phyloP scores from a whole-genome alignment of 2,888 invertebrate genomes.

The Agriopis aurantiaria region DNA sequence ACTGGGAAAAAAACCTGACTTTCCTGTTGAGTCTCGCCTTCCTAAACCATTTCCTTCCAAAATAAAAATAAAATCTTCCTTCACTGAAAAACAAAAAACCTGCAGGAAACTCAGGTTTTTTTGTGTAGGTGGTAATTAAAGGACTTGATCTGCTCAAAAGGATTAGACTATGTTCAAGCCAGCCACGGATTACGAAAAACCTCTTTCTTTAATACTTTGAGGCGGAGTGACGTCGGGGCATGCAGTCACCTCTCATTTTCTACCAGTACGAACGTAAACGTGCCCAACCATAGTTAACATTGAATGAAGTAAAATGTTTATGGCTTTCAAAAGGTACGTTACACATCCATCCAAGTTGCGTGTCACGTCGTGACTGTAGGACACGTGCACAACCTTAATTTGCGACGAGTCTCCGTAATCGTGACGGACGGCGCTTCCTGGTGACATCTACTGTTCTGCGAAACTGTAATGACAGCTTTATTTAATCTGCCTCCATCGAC shows the following conservation, averaged over 20 bases:
- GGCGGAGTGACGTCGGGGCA: too few species aligned
- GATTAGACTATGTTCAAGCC: too few species aligned
- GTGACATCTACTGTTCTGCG: slow-evolving; percentile 37
- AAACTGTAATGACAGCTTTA: slow-evolving; percentile 31
- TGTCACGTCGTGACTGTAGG: slow-evolving; percentile 39
- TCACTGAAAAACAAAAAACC: too few species aligned
- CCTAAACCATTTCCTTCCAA: too few species aligned
- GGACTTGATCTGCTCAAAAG: too few species aligned
- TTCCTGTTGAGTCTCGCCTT: too few species aligned
- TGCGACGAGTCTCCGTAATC: slow-evolving; percentile 34
- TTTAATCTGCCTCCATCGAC: slow-evolving; percentile 13
- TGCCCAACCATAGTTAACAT: neutral
- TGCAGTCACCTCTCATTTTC: neutral
- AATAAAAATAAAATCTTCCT: too few species aligned
- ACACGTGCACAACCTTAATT: slow-evolving; percentile 43
- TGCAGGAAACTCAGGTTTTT: too few species aligned
- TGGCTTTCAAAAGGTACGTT: slow-evolving; percentile 31
- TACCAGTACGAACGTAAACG: neutral
- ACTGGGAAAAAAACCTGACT: too few species aligned
- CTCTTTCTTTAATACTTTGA: too few species aligned
- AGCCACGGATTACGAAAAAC: too few species aligned
- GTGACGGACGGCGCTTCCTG: slow-evolving; percentile 44
- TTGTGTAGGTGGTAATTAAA: too few species aligned
- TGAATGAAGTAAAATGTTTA: slow-evolving; percentile 15
- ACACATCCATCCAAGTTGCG: slow-evolving; percentile 35